Conservation (phyloP, 2,113 vertebrate species). For the Ahaetulla prasina region DNA sequence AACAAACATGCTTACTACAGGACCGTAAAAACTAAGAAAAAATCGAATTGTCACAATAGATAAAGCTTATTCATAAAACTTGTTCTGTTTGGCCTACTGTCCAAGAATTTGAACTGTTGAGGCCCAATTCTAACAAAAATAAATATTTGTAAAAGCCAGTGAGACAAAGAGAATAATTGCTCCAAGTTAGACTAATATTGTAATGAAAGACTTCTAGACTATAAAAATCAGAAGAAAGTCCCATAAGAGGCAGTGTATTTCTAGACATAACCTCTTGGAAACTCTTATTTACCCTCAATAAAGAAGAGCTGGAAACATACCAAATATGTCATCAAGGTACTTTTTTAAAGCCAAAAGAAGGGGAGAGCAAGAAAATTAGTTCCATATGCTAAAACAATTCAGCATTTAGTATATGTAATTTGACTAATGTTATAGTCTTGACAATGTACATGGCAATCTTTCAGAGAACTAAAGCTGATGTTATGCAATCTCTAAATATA, state of each 20-base stretch:
- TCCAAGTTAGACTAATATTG: background rate
- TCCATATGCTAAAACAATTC: conserved; percentile 68
- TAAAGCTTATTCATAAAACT: background rate
- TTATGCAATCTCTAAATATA: conserved; percentile 56
- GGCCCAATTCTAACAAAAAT: background rate
- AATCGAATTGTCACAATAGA: background rate
- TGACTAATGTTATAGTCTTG: conserved; percentile 60
- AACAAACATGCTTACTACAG: background rate
- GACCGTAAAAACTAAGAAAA: background rate
- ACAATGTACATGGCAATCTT: conserved; percentile 50
- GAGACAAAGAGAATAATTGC: background rate
- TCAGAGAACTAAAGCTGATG: conserved; percentile 50
- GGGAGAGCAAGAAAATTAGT: conserved; percentile 59
- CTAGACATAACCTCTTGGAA: background rate
- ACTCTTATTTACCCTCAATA: conserved; percentile 9
- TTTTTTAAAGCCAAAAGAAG: conserved; percentile 29
- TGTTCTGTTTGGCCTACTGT: background rate
- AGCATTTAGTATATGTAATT: conserved; percentile 57
- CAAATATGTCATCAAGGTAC: conserved; percentile 59
- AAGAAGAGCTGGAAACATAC: conserved; percentile 44
- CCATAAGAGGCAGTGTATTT: background rate
- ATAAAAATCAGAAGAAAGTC: background rate
- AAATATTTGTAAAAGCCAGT: background rate
- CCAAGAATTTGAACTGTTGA: background rate
- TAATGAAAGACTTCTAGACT: background rate